Base-by-base conservation (phyloP, 2,888 invertebrate genomes). In the Pantelozetes paolii region DNA sequence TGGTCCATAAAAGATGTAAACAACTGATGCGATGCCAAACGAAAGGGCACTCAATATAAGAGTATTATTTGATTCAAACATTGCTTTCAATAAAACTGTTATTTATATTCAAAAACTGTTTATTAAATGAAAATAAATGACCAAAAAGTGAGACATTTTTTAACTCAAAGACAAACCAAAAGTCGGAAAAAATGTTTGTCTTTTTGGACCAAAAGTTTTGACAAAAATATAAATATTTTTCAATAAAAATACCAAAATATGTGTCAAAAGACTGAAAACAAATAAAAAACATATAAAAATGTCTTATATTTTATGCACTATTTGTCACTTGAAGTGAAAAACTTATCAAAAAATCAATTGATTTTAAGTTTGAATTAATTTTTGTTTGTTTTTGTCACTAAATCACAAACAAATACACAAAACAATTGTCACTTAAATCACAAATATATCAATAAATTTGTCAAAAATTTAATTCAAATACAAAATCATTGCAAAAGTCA, bases 1-100 rank as follows among this genome's bases (percentile, higher is more conserved):
- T 13, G 67, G 67, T 42, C 67, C 67, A 32, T 67, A 67, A 36
- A 67, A 67, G 15, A 67, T 23, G 23, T 67, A 67, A n/a, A 67
- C 67, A 36, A 67, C 13, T 3, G 67, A 67, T 40, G 23, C 40
- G 13, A 67, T n/a, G 2, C 67, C 67, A 2, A 67, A 20, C 2
- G 67, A 67, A 13, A 67, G 20, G 1, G 40, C 67, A 67, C 67
- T 42, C 40, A 67, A 67, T 23, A 40, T 1, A 1, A 67, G 26
- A 20, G 40, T 20, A n/a, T n/a, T 67, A 67, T 67, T 40, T 23
- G 67, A 36, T n/a, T 42, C 67, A 67, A 67, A 40, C 67, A 67
- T 67, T 9, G 28, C 26, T 57, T 57, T 13, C 36, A 36, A 36
- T 54, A 23, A 26, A 23, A 54, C 20, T 13, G 26, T 20, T 23